These are phyloP conservation scores for Coelopa frigida DNA, from an alignment of 1,140 invertebrate genomes.

Conservation along the genomic window DNA sequence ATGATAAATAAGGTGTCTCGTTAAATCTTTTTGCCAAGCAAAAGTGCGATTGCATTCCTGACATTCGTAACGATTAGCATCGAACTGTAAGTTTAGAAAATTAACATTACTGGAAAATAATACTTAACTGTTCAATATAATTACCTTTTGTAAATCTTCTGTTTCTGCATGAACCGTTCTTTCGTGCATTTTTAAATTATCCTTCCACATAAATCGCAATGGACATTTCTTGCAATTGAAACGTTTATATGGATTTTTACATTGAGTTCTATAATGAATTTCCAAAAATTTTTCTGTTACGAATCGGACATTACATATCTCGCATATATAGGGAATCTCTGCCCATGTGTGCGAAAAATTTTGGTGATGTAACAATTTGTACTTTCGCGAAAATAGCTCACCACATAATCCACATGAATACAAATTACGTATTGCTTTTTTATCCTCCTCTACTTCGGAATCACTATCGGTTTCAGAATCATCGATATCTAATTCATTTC, in stretches of 20 bases:
- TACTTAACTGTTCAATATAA: neutral
- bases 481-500: constrained; percentile 29
- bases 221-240: constrained; percentile 34
- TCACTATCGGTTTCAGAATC: constrained; percentile 36
- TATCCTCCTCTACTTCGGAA: neutral
- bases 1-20: constrained; percentile 47
- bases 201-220: constrained; percentile 34
- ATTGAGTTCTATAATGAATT: constrained; percentile 25
- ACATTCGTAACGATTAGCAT: constrained; percentile 31
- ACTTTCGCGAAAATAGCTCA: constrained; percentile 39
- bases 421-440: constrained; percentile 12
- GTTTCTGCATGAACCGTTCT: constrained; percentile 11
- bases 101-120: neutral
- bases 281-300: constrained; percentile 25
- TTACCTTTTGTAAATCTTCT: constrained; percentile 9
- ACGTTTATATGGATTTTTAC: constrained; percentile 27
- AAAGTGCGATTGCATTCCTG: constrained; percentile 46
- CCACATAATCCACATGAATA: constrained; percentile 45
- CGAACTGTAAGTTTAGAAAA: neutral
- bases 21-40: constrained; percentile 48
- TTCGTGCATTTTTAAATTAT: constrained; percentile 26
- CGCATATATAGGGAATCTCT: constrained; percentile 18
- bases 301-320: constrained; percentile 27
- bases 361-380: constrained; percentile 33
- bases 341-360: constrained; percentile 22